These are phyloP conservation scores for Sitta europaea DNA, from an alignment of 2,113 vertebrate species.

Conservation along the genomic window DNA sequence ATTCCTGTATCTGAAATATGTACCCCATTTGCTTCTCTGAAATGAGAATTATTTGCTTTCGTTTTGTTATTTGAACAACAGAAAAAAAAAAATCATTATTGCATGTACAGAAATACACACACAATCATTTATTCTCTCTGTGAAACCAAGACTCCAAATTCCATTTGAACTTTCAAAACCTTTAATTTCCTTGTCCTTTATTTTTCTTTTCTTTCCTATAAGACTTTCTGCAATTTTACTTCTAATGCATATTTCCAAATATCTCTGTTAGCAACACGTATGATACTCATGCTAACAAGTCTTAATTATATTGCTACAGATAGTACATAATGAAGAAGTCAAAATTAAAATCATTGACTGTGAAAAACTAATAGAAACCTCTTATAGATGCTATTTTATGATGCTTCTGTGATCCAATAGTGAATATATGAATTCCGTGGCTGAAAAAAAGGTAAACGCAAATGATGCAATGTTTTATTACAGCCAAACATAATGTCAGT, in stretches of 20 bases:
- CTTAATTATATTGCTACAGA: background rate
- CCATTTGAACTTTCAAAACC: background rate
- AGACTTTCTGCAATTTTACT: background rate
- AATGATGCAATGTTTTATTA: background rate
- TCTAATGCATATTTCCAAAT: background rate
- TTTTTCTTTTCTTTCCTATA: background rate
- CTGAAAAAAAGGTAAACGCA: background rate
- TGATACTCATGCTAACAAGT: background rate
- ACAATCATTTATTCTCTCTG: background rate
- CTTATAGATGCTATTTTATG: background rate
- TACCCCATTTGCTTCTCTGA: background rate
- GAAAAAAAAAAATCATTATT: background rate
- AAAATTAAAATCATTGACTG: background rate
- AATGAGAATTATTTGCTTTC: background rate
- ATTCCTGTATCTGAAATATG: background rate
- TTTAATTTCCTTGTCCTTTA: background rate
- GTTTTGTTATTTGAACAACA: background rate
- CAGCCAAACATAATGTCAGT: background rate
- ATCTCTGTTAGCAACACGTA: background rate
- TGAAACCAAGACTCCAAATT: background rate
- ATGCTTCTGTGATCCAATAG: background rate
- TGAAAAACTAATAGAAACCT: background rate
- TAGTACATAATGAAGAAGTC: background rate
- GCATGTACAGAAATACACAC: background rate
- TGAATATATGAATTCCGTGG: background rate